Conservation (phyloP, 2,888 invertebrate species). For the Xestobium rufovillosum region DNA sequence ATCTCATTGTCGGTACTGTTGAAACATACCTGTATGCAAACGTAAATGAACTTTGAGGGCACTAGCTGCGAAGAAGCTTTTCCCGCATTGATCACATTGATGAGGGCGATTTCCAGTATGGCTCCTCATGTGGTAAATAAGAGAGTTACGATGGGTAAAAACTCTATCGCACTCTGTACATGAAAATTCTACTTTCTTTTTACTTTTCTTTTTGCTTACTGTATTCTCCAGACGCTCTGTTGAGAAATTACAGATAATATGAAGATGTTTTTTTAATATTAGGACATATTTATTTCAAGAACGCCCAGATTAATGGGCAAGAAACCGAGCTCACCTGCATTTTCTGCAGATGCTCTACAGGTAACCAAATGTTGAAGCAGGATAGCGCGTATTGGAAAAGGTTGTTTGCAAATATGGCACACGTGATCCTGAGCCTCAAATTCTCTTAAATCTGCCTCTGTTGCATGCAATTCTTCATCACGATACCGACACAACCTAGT, state of each 20-base stretch:
- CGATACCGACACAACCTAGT: conserved; percentile 33
- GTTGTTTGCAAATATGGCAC: conserved; percentile 41
- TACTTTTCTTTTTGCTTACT: conserved; percentile 39
- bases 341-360: conserved; percentile 34
- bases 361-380: conserved; percentile 40
- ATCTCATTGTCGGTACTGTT: not conserved
- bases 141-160: conserved; percentile 75
- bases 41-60: conserved; percentile 78
- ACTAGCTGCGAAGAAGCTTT: conserved; percentile 74
- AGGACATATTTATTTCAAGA: no score
- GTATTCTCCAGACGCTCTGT: conserved; percentile 24
- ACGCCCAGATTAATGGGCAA: no score
- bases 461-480: conserved; percentile 43
- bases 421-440: conserved; percentile 41
- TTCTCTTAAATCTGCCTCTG: conserved; percentile 43
- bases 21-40: conserved; percentile 53
- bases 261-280: no score
- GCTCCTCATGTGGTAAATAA: conserved; percentile 74
- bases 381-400: conserved; percentile 38
- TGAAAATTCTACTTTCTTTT: conserved; percentile 40
- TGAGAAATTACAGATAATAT: no score
- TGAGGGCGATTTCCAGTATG: conserved; percentile 72
- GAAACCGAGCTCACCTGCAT: no score
- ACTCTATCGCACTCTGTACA: conserved; percentile 65
- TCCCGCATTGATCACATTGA: conserved; percentile 71